Percentiles rank a stretch among this genome's conserved stretches.
These are phyloP conservation scores for Andrena dorsata DNA, from an alignment of 2,888 invertebrate genomes.

Conservation along the genomic window DNA sequence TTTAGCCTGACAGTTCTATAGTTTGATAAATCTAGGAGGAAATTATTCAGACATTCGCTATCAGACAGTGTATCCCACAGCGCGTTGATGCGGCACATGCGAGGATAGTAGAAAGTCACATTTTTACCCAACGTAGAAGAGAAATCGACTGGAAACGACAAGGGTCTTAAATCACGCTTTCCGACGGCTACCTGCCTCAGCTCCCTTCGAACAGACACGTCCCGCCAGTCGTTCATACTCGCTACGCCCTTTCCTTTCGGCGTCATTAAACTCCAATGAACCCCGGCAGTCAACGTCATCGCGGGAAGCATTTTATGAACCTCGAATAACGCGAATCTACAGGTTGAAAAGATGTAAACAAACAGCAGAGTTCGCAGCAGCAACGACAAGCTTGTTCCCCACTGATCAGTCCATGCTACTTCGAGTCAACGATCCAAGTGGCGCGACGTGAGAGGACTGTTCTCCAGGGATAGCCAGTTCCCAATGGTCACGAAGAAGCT, in stretches of 20 bases:
- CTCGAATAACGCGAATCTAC: not conserved
- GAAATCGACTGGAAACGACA: not conserved
- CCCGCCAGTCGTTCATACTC: not conserved
- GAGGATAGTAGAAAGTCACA: not conserved
- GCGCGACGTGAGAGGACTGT: not conserved
- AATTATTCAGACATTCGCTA: not conserved
- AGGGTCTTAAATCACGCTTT: not conserved
- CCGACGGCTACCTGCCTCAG: constrained; percentile 44
- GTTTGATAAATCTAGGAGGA: not conserved
- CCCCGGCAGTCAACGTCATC: not conserved
- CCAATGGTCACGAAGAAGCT: constrained; percentile 2
- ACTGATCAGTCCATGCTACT: not conserved
- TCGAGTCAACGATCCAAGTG: not conserved
- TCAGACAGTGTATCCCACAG: not conserved
- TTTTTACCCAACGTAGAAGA: not conserved
- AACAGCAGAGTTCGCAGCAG: not conserved
- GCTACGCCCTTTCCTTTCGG: not conserved
- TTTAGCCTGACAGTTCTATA: not conserved
- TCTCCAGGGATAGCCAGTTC: not conserved
- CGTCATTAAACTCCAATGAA: constrained; percentile 7
- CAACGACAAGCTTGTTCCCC: not conserved
- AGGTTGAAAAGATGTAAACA: constrained; percentile 42
- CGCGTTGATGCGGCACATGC: too few relatives aligned
- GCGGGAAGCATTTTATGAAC: not conserved
- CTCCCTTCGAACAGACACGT: not conserved